Conservation (phyloP, 2,113 vertebrate species). For the Cyanocitta stelleri region DNA sequence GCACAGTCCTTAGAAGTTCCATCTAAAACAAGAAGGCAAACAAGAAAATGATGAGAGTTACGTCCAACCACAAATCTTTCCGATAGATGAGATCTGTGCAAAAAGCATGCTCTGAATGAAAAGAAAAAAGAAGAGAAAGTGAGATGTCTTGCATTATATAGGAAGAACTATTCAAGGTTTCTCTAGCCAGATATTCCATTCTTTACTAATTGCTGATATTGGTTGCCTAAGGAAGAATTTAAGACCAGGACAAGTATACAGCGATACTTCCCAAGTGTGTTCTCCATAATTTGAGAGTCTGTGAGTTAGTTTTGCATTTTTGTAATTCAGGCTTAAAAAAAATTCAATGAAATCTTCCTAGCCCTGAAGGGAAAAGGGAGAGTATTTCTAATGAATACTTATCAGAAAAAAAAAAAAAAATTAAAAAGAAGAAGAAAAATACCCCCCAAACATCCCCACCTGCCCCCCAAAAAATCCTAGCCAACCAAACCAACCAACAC, state of each 20-base stretch:
- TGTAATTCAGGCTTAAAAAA: background rate
- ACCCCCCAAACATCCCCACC: accelerated
- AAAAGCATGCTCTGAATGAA: background rate
- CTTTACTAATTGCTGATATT: background rate
- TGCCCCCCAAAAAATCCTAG: accelerated
- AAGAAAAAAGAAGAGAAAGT: background rate
- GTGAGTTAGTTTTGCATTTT: background rate
- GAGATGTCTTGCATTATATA: background rate
- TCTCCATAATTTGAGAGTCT: background rate
- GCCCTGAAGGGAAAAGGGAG: background rate
- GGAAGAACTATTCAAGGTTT: background rate
- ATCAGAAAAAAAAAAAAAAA: no score
- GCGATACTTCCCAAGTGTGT: background rate
- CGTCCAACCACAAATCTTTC: background rate
- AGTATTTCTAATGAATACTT: background rate
- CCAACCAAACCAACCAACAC: background rate
- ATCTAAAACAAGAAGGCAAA: background rate
- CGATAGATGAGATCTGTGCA: background rate
- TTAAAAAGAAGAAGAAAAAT: accelerated
- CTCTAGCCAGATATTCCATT: background rate
- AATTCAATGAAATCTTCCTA: background rate
- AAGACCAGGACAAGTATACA: background rate
- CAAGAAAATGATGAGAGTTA: background rate
- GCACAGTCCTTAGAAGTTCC: background rate
- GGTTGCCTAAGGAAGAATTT: background rate